These are phyloP conservation scores for Sus cebifrons DNA, from an alignment of 2,797 vertebrate species.

Conservation along the genomic window DNA sequence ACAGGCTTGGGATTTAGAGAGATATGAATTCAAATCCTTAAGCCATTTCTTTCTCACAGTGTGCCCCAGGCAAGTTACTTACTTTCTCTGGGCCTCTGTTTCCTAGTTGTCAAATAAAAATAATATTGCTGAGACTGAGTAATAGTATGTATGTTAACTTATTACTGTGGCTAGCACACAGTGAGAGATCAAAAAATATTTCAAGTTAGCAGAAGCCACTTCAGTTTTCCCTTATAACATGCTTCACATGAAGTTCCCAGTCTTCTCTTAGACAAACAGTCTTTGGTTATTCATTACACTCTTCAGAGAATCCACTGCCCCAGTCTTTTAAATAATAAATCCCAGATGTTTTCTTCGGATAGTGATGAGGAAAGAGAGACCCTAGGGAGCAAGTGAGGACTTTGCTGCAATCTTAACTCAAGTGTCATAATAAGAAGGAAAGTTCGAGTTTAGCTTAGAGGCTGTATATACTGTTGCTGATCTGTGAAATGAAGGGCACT, in stretches of 20 bases:
- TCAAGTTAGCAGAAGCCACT: neutral
- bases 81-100: neutral
- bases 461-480: neutral
- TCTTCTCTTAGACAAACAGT: neutral
- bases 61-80: neutral
- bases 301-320: neutral
- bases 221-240: neutral
- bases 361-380: conserved; percentile 23
- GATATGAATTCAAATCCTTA: neutral
- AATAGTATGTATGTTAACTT: neutral
- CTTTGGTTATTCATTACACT: conserved; percentile 47
- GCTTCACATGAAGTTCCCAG: neutral
- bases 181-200: neutral
- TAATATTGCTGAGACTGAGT: neutral
- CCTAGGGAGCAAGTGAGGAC: neutral
- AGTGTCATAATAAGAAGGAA: conserved; percentile 24
- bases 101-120: neutral
- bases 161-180: neutral
- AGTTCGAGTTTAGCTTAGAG: conserved; percentile 16
- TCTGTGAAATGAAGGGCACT: conserved; percentile 42
- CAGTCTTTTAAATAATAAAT: conserved; percentile 66
- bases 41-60: neutral
- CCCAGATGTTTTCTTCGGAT: conserved; percentile 50
- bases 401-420: conserved; percentile 7
- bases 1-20: neutral